Percentiles rank a stretch among this genome's conserved stretches.
phyloP scores from a whole-genome alignment of 2,113 vertebrate species.

The Leucopternis melanops region DNA sequence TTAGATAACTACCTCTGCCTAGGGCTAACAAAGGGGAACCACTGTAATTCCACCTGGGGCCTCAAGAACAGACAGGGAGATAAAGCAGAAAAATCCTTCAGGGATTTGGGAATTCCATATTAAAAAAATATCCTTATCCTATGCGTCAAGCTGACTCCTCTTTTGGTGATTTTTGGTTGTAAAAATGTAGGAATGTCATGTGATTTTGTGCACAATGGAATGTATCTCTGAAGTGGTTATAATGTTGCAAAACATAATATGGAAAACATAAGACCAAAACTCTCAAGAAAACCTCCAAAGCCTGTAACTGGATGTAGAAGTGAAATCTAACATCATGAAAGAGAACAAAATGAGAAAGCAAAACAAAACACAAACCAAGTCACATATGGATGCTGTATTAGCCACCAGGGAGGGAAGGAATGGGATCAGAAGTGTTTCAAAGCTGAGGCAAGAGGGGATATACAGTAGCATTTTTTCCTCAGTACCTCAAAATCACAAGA shows the following conservation, averaged over 20 bases:
- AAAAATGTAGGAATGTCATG: not conserved
- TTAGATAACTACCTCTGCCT: not conserved
- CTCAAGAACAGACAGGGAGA: not conserved
- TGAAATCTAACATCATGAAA: not conserved
- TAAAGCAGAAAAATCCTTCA: not conserved
- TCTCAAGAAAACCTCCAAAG: not conserved
- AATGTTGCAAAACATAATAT: not conserved
- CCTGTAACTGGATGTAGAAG: not conserved
- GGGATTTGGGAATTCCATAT: not conserved
- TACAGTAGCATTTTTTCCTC: not conserved
- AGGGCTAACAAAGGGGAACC: not conserved
- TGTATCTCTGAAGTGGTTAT: not conserved
- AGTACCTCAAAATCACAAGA: not conserved
- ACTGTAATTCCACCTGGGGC: not conserved
- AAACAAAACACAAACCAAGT: not conserved
- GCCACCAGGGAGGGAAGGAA: not conserved
- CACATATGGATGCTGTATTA: not conserved
- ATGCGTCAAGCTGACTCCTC: not conserved
- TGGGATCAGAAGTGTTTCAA: not conserved
- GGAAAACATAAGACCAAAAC: not conserved
- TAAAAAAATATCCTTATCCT: not conserved
- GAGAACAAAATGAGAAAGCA: not conserved
- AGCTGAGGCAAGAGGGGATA: not conserved
- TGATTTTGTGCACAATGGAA: not conserved
- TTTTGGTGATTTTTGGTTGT: not conserved